These are phyloP conservation scores for Tenthredo amoena DNA, from an alignment of 2,888 invertebrate genomes.

Conservation along the genomic window DNA sequence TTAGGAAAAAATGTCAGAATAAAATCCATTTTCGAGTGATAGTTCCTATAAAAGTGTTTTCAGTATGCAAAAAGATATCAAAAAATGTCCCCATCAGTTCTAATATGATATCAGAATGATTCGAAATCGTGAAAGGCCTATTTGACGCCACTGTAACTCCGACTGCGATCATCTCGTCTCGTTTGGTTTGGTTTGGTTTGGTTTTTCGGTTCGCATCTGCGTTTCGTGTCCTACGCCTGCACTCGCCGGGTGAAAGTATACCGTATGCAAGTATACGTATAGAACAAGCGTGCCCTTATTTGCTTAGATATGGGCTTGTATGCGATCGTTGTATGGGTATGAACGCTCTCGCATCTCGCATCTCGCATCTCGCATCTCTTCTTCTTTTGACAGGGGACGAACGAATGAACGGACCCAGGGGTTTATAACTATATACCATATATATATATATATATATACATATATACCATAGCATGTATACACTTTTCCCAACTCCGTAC, in stretches of 20 bases:
- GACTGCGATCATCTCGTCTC: neutral
- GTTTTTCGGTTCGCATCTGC: neutral
- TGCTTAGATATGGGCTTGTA: constrained; percentile 62
- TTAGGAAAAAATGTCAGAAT: neutral
- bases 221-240: neutral
- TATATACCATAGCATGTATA: neutral
- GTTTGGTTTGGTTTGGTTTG: neutral
- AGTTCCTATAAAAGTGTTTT: neutral
- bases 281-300: constrained; percentile 53
- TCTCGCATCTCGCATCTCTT: neutral
- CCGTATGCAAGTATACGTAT: neutral
- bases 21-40: neutral
- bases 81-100: neutral
- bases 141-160: constrained; percentile 2
- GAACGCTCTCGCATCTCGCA: neutral
- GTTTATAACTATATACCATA: constrained; percentile 19
- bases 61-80: neutral
- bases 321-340: neutral
- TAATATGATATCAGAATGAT: neutral
- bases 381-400: neutral
- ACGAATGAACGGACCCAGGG: neutral
- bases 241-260: neutral
- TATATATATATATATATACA: neutral
- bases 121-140: neutral
- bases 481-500: neutral